A percentile compares a stretch with the other conserved stretches of the same genome.
Evolutionary conservation across 2,797 vertebrate genomes (phyloP).

Genomic region (Vespertilio murinus): DNA sequence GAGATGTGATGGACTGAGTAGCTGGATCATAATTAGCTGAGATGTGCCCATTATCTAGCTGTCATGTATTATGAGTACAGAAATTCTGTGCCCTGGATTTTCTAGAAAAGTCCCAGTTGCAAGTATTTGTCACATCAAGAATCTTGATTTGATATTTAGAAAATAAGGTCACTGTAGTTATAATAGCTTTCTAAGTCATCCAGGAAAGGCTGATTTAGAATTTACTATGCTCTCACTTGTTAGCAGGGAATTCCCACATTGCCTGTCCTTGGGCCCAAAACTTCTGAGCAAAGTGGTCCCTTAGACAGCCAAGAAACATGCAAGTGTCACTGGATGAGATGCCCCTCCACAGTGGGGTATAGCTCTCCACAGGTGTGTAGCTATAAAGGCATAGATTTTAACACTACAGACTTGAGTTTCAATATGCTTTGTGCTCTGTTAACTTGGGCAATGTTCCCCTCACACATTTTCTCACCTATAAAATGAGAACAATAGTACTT

Average conservation of each 20-base stretch:
- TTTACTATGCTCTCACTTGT: background rate
- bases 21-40: conserved; percentile 1
- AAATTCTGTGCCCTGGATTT: conserved; percentile 61
- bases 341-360: background rate
- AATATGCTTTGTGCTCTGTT: background rate
- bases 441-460: background rate
- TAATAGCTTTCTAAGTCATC: conserved; percentile 52
- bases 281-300: background rate
- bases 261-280: background rate
- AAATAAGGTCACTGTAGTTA: conserved; percentile 69
- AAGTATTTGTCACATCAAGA: conserved; percentile 58
- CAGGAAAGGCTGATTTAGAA: conserved; percentile 66
- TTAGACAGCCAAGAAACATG: conserved; percentile 33
- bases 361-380: background rate
- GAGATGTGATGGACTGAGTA: conserved; percentile 10
- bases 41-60: conserved; percentile 23
- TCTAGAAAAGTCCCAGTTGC: conserved; percentile 69
- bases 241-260: conserved; percentile 15
- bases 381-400: background rate
- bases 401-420: background rate
- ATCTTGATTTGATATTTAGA: conserved; percentile 59
- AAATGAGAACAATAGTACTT: conserved; percentile 7
- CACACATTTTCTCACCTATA: conserved; percentile 36
- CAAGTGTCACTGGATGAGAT: background rate
- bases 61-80: background rate